Base-by-base conservation (phyloP, 2,797 vertebrate species). In the Nannoperca australis region DNA sequence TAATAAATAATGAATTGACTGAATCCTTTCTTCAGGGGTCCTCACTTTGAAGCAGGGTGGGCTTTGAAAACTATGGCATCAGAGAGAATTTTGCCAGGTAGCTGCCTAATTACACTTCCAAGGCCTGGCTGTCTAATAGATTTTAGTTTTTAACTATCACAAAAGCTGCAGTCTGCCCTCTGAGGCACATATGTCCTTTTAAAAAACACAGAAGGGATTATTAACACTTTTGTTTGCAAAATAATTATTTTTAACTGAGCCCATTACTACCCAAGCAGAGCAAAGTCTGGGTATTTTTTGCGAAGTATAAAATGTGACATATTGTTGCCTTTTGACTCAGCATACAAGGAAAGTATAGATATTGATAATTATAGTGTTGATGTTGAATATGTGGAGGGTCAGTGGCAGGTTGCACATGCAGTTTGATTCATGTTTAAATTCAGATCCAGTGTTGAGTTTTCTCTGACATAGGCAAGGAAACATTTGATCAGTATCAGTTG, bases 71-170 rank as follows among this genome's bases (percentile, higher is more conserved):
- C 63, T 47, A 79, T 59, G 72, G 63, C 82, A 89, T 93, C 83
- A 86, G 84, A 93, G 81, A 78, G 74, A 74, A 81, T 88, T 88
- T 84, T 89, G 68, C 88, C 84, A 92, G 89, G 91, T 85, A 92
- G 82, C 73, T 78, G 60, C 83, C 74, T 93, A 92, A 93, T 94
- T 90, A 90, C 81, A 77, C 82, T 87, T 92, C 76, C 82, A 85
- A 90, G 84, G 81, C 70, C 67, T 60, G 68, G 50, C 76, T 84
- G 76, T 87, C 69, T 68, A 66, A 84, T 70, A 66, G 59, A 86
- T 83, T 88, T 85, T 36, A 60, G 54, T 81, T 83, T 86, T 70
- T 76, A 82, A 83, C 75, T 50, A 85, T 85, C 86, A 88, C 84
- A 85, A 89, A 89, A 81, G 84, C 82, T 70, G 62, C 80, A 88